These are phyloP conservation scores for Palythoa grandiflora DNA, from an alignment of 92 coral and sea anemone genomes.

Conservation along the genomic window DNA sequence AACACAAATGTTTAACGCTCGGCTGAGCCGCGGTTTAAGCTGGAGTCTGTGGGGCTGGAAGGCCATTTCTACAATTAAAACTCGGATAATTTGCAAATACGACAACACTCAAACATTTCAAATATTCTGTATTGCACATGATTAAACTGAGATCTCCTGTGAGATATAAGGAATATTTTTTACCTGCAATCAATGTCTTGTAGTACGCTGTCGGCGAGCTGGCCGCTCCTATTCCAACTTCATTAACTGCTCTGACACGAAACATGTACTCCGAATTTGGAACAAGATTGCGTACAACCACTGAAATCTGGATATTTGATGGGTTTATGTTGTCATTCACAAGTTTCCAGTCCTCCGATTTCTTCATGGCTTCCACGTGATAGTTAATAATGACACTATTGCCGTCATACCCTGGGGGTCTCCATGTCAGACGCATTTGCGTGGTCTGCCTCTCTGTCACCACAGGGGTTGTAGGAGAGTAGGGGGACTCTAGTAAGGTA, in stretches of 20 bases:
- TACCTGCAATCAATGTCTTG: constrained; percentile 81
- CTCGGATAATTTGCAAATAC: neutral
- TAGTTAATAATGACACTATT: constrained; percentile 89
- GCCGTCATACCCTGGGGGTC: constrained; percentile 87
- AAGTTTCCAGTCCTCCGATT: constrained; percentile 64
- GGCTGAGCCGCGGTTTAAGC: too few species aligned
- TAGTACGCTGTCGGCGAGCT: constrained; percentile 74
- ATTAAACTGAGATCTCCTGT: too few species aligned
- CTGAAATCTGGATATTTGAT: constrained; percentile 74
- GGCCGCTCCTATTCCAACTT: constrained; percentile 84
- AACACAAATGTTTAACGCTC: too few species aligned
- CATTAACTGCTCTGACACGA: constrained; percentile 85
- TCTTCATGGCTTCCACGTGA: constrained; percentile 72
- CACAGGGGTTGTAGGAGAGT: constrained; percentile 84
- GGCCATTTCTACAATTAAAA: neutral
- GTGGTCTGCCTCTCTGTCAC: constrained; percentile 77
- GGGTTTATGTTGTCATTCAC: constrained; percentile 80
- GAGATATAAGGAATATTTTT: neutral
- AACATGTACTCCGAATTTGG: constrained; percentile 91
- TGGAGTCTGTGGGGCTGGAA: too few species aligned
- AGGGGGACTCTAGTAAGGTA: constrained; percentile 69
- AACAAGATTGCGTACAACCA: constrained; percentile 70
- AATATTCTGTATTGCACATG: too few species aligned
- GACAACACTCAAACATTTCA: too few species aligned
- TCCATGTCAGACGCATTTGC: constrained; percentile 85